Evolutionary conservation across 2,888 invertebrate species (phyloP).

Genomic region (Drosophila rubida): DNA sequence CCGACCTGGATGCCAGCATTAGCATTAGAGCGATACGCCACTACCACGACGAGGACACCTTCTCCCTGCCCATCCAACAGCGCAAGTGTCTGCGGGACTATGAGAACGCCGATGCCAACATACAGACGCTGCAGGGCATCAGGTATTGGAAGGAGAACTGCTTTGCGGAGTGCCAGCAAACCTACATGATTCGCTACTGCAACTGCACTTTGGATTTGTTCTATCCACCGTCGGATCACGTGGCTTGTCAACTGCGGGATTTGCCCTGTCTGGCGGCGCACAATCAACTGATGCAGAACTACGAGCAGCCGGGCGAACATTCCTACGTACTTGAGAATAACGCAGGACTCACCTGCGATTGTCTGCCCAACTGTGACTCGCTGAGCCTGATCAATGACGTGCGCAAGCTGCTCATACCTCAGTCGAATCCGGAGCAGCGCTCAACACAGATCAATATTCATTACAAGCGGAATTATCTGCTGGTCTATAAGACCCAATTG

Average conservation of each 20-base stretch:
- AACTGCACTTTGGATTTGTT: conserved; percentile 81
- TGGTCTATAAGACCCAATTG: conserved; percentile 84
- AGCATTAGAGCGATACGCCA: conserved; percentile 65
- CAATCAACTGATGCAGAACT: conserved; percentile 56
- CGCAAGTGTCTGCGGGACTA: conserved; percentile 76
- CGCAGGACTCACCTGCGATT: conserved; percentile 78
- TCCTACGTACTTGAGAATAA: conserved; percentile 58
- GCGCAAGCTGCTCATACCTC: conserved; percentile 53
- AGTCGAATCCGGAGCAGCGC: conserved; percentile 10
- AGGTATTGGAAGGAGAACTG: conserved; percentile 81
- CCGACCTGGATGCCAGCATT: conserved; percentile 61
- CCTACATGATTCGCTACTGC: conserved; percentile 71
- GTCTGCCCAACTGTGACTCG: conserved; percentile 80
- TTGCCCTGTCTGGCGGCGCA: conserved; percentile 76
- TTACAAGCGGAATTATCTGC: conserved; percentile 79
- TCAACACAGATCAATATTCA: conserved; percentile 82
- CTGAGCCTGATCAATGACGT: conserved; percentile 69
- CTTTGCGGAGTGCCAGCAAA: conserved; percentile 79
- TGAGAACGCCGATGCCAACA: conserved; percentile 62
- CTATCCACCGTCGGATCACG: conserved; percentile 74
- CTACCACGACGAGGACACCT: conserved; percentile 67
- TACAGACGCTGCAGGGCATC: conserved; percentile 67
- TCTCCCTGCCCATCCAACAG: conserved; percentile 42
- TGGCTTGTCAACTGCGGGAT: conserved; percentile 71
- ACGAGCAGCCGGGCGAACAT: conserved; percentile 68